Percentiles rank a stretch among this genome's conserved stretches.
These are phyloP conservation scores for Mellivora capensis DNA, from an alignment of 2,113 vertebrate species.

Conservation along the genomic window DNA sequence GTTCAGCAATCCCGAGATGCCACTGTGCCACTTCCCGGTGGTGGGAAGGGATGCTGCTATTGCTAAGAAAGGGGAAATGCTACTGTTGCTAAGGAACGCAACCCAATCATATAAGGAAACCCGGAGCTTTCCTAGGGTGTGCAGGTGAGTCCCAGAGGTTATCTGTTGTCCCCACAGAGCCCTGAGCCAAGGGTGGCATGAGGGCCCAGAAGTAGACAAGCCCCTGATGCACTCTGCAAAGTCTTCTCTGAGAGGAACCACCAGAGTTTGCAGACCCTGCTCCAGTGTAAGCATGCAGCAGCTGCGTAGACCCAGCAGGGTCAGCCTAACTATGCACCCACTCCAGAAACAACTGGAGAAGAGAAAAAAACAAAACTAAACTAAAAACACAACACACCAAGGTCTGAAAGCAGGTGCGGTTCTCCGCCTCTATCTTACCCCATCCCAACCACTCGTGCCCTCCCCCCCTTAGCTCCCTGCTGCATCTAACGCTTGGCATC, in stretches of 20 bases:
- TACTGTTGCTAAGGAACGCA: accelerated
- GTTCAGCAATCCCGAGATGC: accelerated
- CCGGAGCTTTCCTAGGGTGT: accelerated
- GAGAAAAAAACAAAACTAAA: not conserved
- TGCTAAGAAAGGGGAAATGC: not conserved
- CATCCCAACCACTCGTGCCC: accelerated
- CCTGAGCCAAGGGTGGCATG: accelerated
- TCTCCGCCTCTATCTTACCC: accelerated
- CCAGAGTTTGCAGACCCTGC: accelerated
- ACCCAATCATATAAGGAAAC: not conserved
- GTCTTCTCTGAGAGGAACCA: accelerated
- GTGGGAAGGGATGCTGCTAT: accelerated
- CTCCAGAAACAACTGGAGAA: not conserved
- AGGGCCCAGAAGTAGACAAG: accelerated
- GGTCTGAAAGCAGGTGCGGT: accelerated
- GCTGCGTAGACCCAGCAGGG: too few relatives aligned
- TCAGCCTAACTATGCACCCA: not conserved
- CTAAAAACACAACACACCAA: not conserved
- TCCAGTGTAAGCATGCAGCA: accelerated
- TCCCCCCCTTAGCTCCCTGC: accelerated
- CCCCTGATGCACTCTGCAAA: accelerated
- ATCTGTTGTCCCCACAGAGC: accelerated
- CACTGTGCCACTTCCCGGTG: accelerated
- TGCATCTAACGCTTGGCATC: accelerated
- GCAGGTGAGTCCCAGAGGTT: accelerated